Conservation (phyloP, 2,888 invertebrate species). For the Cataglyphis altisquamis region DNA sequence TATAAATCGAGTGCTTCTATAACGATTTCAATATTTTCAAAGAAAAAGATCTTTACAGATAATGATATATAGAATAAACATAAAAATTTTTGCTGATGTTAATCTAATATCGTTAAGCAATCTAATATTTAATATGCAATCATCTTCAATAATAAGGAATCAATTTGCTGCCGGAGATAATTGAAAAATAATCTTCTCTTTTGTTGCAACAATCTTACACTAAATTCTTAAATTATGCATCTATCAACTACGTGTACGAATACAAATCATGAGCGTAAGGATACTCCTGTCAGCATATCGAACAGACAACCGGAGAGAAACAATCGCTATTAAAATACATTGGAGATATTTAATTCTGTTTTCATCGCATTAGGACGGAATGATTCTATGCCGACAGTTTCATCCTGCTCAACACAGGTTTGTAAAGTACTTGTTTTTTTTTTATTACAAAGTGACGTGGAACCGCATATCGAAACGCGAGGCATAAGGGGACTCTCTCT, state of each 20-base stretch:
- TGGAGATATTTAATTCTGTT: neutral
- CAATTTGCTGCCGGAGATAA: neutral
- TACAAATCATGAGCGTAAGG: constrained; percentile 61
- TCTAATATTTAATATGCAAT: constrained; percentile 5
- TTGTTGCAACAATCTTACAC: neutral
- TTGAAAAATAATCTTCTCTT: constrained; percentile 2
- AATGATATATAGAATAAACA: neutral
- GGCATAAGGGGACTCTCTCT: constrained; percentile 72
- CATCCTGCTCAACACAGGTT: constrained; percentile 60
- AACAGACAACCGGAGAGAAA: neutral
- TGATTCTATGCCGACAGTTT: constrained; percentile 59
- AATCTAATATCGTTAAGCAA: neutral
- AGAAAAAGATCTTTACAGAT: neutral
- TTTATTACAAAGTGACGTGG: constrained; percentile 74
- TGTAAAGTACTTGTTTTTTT: constrained; percentile 68
- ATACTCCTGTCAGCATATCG: constrained; percentile 59
- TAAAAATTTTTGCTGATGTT: neutral
- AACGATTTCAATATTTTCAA: neutral
- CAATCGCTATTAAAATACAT: neutral
- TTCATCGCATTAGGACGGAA: neutral
- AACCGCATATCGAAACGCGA: constrained; percentile 73
- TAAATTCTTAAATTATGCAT: neutral
- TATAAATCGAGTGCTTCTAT: neutral
- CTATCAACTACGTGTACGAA: constrained; percentile 37
- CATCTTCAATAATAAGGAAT: neutral